A percentile compares a stretch with the other conserved stretches of the same genome.
These are phyloP conservation scores for Calameuta filiformis DNA, from an alignment of 2,888 invertebrate genomes.

Conservation along the genomic window DNA sequence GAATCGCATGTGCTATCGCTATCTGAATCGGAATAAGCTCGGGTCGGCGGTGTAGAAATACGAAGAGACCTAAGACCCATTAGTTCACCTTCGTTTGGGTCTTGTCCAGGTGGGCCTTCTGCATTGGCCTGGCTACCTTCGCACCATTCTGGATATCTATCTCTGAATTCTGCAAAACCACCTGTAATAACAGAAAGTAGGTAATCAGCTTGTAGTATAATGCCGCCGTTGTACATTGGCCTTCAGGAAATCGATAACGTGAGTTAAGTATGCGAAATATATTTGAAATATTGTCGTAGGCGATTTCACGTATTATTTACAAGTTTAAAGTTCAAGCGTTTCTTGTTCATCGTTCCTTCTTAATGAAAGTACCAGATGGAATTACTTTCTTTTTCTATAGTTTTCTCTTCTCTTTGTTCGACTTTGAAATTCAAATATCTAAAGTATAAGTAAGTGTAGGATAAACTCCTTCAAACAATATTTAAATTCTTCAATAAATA, in stretches of 20 bases:
- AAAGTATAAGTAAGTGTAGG: not conserved
- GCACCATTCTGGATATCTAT: conserved; percentile 92
- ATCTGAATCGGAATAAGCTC: conserved; percentile 80
- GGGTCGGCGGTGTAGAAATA: conserved; percentile 78
- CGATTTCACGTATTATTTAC: not conserved
- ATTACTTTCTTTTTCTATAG: not conserved
- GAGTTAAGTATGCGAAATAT: not conserved
- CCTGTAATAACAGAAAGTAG: conserved; percentile 71
- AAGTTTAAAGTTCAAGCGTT: conserved; percentile 2
- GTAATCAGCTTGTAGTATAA: conserved; percentile 36
- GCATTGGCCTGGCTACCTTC: conserved; percentile 76
- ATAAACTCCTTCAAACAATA: not conserved
- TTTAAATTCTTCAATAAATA: too few species aligned
- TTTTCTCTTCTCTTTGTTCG: not conserved
- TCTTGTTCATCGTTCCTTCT: not conserved
- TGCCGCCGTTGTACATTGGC: not conserved
- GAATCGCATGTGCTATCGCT: conserved; percentile 68
- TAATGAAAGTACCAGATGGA: not conserved
- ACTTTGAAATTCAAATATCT: not conserved
- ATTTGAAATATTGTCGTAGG: not conserved
- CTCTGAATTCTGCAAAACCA: conserved; percentile 86
- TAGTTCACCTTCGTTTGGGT: conserved; percentile 70
- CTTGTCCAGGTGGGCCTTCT: conserved; percentile 55
- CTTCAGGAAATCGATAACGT: too few species aligned
- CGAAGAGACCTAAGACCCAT: conserved; percentile 80